These are phyloP conservation scores for Marasmarcha lunaedactyla DNA, from an alignment of 2,888 invertebrate genomes.

Conservation along the genomic window DNA sequence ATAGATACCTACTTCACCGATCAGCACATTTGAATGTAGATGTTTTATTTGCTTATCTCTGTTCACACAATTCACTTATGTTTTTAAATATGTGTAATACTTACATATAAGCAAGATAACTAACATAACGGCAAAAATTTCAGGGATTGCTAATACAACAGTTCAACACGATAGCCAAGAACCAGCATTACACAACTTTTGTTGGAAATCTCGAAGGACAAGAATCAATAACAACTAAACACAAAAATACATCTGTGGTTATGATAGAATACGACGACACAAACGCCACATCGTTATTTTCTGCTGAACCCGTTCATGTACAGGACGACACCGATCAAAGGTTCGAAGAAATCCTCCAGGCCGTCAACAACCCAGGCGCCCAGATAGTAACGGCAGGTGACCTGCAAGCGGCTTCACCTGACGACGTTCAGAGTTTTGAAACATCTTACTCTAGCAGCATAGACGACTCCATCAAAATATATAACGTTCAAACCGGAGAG, in stretches of 20 bases:
- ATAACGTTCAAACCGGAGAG: slow-evolving; percentile 63
- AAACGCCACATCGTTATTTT: slow-evolving; percentile 36
- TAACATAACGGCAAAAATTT: slow-evolving; percentile 10
- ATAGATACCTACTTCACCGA: no score
- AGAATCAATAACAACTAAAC: slow-evolving; percentile 34
- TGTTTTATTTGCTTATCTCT: no score
- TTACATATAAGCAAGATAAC: no score
- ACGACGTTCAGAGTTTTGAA: slow-evolving; percentile 30
- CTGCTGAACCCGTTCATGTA: slow-evolving; percentile 39
- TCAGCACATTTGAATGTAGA: no score
- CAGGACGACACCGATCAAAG: slow-evolving; percentile 51
- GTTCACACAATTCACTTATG: no score
- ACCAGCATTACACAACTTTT: slow-evolving; percentile 49
- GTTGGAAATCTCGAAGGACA: slow-evolving; percentile 30
- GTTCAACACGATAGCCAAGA: slow-evolving; percentile 53
- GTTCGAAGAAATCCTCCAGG: slow-evolving; percentile 50
- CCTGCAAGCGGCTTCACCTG: slow-evolving; percentile 36
- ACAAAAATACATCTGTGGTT: slow-evolving; percentile 35
- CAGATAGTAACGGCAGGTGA: slow-evolving; percentile 22
- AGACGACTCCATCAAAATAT: slow-evolving; percentile 64
- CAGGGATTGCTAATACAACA: slow-evolving; percentile 64
- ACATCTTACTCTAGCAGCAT: slow-evolving; percentile 59
- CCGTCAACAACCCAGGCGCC: slow-evolving; percentile 30
- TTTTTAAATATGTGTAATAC: no score
- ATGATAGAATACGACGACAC: slow-evolving; percentile 55